Evolutionary conservation across 2,888 invertebrate genomes (phyloP).

Genomic region (Diadromus collaris): DNA sequence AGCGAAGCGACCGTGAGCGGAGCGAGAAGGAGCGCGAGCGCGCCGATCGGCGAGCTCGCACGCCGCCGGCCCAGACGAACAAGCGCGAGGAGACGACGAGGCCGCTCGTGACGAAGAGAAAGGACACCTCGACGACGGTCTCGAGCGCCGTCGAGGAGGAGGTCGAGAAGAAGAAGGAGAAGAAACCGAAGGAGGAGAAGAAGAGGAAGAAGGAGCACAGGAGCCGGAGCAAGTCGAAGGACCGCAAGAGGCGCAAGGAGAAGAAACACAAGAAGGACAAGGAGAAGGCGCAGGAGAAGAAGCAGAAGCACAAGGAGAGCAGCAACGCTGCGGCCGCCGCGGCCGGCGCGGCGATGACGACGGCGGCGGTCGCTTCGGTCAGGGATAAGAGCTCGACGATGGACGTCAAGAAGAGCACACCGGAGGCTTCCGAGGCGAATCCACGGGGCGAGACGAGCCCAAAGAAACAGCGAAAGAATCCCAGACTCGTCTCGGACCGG

Average conservation of each 20-base stretch:
- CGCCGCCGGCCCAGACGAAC: constrained; percentile 69
- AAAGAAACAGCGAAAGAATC: constrained; percentile 75
- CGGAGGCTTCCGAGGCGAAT: constrained; percentile 64
- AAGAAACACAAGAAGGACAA: constrained; percentile 81
- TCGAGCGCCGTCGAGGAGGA: constrained; percentile 72
- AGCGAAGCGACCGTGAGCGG: constrained; percentile 74
- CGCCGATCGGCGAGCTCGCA: constrained; percentile 73
- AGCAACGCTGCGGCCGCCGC: constrained; percentile 33
- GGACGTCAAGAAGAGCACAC: constrained; percentile 54
- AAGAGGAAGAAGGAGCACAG: constrained; percentile 76
- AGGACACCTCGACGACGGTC: constrained; percentile 66
- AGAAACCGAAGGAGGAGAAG: constrained; percentile 71
- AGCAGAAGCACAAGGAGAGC: constrained; percentile 77
- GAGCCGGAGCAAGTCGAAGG: constrained; percentile 76
- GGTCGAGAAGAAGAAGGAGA: constrained; percentile 72
- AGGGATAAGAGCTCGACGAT: constrained; percentile 66
- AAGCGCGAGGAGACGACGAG: constrained; percentile 68
- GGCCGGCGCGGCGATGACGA: constrained; percentile 50
- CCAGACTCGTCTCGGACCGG: constrained; percentile 81
- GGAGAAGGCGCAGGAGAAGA: constrained; percentile 75
- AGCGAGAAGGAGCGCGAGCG: constrained; percentile 68
- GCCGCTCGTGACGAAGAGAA: constrained; percentile 65
- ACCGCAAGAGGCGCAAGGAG: constrained; percentile 79
- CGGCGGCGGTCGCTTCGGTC: constrained; percentile 61
- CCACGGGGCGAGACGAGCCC: constrained; percentile 67